Conservation (phyloP, 1,140 invertebrate species). For the Drosophila punjabiensis region DNA sequence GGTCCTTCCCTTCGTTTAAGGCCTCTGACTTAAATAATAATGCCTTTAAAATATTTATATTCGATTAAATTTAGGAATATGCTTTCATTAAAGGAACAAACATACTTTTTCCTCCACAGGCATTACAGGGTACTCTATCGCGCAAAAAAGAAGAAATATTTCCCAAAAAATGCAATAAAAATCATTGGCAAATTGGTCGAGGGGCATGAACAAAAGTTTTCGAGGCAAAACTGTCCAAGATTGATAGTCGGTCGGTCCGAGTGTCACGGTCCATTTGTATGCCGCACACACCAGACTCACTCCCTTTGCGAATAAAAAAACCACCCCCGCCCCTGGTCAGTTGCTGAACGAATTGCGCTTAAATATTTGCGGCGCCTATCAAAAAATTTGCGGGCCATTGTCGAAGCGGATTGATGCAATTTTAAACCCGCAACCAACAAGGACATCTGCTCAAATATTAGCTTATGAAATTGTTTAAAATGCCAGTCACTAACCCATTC, state of each 20-base stretch:
- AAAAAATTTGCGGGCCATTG: slow-evolving; percentile 73
- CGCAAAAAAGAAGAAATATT: slow-evolving; percentile 14
- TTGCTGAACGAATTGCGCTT: slow-evolving; percentile 56
- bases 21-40: too few relatives aligned
- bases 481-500: slow-evolving; percentile 63
- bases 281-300: slow-evolving; percentile 32
- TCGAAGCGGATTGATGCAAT: slow-evolving; percentile 59
- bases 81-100: too few relatives aligned
- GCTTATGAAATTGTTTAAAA: slow-evolving; percentile 81
- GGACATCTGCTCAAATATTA: slow-evolving; percentile 80
- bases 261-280: slow-evolving; percentile 67
- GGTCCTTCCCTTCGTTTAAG: too few relatives aligned
- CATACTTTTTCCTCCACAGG: not conserved
- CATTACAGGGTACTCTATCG: not conserved
- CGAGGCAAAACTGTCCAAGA: slow-evolving; percentile 48
- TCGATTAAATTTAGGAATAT: too few relatives aligned
- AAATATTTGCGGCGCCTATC: slow-evolving; percentile 57
- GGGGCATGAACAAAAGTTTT: slow-evolving; percentile 52
- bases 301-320: not conserved
- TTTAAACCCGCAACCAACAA: slow-evolving; percentile 63
- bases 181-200: slow-evolving; percentile 56
- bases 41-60: too few relatives aligned
- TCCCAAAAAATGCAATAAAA: slow-evolving; percentile 68
- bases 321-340: slow-evolving; percentile 1
- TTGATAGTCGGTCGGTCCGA: slow-evolving; percentile 61